These are phyloP conservation scores for Phaethornis superciliosus DNA, from an alignment of 2,113 vertebrate species.

Conservation along the genomic window DNA sequence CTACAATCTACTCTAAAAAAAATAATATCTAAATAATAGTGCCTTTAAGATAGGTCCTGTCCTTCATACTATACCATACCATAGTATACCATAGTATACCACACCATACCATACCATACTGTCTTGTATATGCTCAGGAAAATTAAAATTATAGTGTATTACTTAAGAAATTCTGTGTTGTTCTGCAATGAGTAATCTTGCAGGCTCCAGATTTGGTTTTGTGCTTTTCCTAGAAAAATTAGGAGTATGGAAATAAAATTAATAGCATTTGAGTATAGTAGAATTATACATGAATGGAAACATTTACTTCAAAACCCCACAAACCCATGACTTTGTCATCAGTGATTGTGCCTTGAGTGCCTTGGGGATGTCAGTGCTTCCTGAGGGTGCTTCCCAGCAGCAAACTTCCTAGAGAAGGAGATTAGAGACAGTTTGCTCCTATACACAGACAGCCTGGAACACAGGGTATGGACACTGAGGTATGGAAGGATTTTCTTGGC, in stretches of 20 bases:
- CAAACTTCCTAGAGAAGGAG: background rate
- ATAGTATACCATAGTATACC: too few relatives aligned
- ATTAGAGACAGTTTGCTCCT: background rate
- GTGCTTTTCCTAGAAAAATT: background rate
- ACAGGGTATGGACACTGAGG: background rate
- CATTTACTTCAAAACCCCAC: background rate
- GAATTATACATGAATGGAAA: background rate
- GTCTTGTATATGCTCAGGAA: background rate
- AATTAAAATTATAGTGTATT: background rate
- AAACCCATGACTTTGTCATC: background rate
- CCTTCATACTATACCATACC: background rate
- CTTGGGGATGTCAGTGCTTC: background rate
- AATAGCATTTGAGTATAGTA: background rate
- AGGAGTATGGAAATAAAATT: background rate
- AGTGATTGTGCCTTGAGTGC: background rate
- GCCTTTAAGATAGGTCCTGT: background rate
- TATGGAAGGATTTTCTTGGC: background rate
- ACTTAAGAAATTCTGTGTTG: background rate
- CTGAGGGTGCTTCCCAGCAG: background rate
- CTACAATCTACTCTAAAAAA: constrained; percentile 5
- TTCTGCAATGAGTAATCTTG: background rate
- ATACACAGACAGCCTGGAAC: background rate
- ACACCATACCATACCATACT: background rate
- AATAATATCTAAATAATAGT: background rate
- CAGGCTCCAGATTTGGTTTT: background rate